phyloP scores from a whole-genome alignment of 2,888 invertebrate species.

The Brachycybe producta region DNA sequence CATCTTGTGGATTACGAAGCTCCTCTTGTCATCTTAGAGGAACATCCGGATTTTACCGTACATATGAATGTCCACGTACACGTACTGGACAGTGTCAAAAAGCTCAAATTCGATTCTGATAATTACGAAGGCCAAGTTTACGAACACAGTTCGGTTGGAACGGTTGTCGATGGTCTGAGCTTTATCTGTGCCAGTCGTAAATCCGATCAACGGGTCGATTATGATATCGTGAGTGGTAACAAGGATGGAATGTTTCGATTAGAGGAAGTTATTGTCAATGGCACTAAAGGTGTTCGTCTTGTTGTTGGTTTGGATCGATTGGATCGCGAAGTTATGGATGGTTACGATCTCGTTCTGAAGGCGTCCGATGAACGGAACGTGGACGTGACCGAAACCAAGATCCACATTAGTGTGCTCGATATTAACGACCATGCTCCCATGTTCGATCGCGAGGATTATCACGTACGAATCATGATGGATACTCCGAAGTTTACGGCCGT shows the following conservation, averaged over 20 bases:
- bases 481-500: conserved; percentile 63
- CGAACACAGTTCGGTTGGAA: conserved; percentile 63
- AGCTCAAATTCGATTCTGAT: conserved; percentile 59
- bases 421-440: conserved; percentile 85
- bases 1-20: conserved; percentile 68
- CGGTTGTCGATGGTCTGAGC: conserved; percentile 55
- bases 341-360: conserved; percentile 61
- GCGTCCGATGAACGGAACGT: conserved; percentile 66
- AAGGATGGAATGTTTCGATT: conserved; percentile 59
- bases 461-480: conserved; percentile 42
- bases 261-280: conserved; percentile 42
- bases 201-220: conserved; percentile 33
- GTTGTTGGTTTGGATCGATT: conserved; percentile 42
- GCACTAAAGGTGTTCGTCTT: conserved; percentile 23
- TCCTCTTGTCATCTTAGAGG: conserved; percentile 65
- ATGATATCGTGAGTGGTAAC: conserved; percentile 65
- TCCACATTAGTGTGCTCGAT: conserved; percentile 62
- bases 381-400: conserved; percentile 65
- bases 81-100: conserved; percentile 66
- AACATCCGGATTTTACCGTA: conserved; percentile 48
- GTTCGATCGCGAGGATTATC: conserved; percentile 65
- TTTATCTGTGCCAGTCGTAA: conserved; percentile 47
- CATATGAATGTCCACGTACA: conserved; percentile 62
- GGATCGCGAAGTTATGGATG: conserved; percentile 59
- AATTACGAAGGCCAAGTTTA: conserved; percentile 48